These are phyloP conservation scores for Nomada goodeniana DNA, from an alignment of 2,888 invertebrate genomes.

Conservation along the genomic window DNA sequence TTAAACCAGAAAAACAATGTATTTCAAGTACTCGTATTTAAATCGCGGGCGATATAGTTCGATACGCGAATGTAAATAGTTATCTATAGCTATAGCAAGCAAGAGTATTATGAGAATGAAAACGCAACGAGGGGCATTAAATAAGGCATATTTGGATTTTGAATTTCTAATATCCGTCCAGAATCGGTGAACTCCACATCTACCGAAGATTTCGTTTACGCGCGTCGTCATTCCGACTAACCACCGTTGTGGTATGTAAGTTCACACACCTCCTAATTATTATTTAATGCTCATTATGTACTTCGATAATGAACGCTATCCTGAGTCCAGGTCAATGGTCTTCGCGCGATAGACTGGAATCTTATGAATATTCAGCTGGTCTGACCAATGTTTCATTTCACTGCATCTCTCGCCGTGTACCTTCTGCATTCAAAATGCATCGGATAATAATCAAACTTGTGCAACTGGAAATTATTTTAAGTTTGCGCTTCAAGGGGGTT, in stretches of 20 bases:
- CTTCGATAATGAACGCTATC: conserved; percentile 44
- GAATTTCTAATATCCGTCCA: not conserved
- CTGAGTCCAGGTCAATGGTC: conserved; percentile 37
- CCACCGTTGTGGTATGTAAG: conserved; percentile 26
- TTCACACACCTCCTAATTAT: conserved; percentile 37
- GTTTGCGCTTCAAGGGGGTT: not conserved
- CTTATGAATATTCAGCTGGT: conserved; percentile 53
- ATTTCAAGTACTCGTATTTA: not conserved
- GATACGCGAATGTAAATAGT: not conserved
- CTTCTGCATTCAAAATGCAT: conserved; percentile 9
- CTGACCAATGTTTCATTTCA: conserved; percentile 38
- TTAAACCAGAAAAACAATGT: not conserved
- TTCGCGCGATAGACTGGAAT: conserved; percentile 43
- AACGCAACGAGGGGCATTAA: no score
- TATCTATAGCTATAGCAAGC: not conserved
- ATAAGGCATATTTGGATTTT: not conserved
- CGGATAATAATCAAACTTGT: not conserved
- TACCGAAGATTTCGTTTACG: no score
- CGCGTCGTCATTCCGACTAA: not conserved
- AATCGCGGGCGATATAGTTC: not conserved
- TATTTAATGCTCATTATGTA: conserved; percentile 37
- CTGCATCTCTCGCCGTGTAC: conserved; percentile 11
- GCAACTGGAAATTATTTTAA: not conserved
- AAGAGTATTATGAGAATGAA: no score
- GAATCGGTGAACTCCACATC: not conserved